Base-by-base conservation (phyloP, 53 echinoderm and acorn worm genomes). In the Astropecten irregularis region DNA sequence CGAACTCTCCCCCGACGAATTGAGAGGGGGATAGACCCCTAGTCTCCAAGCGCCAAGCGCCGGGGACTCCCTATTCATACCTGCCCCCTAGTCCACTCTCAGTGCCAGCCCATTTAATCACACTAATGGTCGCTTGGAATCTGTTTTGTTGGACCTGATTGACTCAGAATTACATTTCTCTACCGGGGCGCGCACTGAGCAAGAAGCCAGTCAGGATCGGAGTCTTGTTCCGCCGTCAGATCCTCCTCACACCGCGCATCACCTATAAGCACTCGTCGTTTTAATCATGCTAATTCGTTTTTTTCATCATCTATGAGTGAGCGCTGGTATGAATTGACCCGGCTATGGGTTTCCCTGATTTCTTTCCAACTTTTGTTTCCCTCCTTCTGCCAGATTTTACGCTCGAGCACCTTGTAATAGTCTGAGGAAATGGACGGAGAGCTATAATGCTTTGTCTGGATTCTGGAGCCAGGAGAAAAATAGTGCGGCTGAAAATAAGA, bases 161-260 rank as follows among this genome's bases (percentile, higher is more conserved):
- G 79, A 79, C 61, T 79, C 79, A 31, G 79, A 79, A 79, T 79
- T 79, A 79, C 79, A 62, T 79, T 79, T 79, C n/a, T n/a, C 79
- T 79, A 79, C 56, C 79, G 61, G 42, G 63, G 47, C 79, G 42
- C 42, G 42, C 6, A 42, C n/a, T n/a, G n/a, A 42, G 42, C 6
- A 42, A 42, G 42, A 42, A 11, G 42, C 6, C 6, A 42, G 42
- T 42, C 42, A 11, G 42, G 42, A n/a, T n/a, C 42, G 42, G 42
- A 8, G 42, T 44, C 79, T 33, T 62, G 79, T 39, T 56, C 74
- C n/a, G n/a, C 22, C 29, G 27, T 26, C 64, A 34, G 14, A 15
- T 68, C 46, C 4, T 19, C 27, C 40, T 2, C 62, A 30, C 62
- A 33, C 61, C 20, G 40, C 7, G 72, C 37, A 46, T 33, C 72